These are phyloP conservation scores for Lamellibrachia columna DNA, from an alignment of 2,888 invertebrate genomes.

Conservation along the genomic window DNA sequence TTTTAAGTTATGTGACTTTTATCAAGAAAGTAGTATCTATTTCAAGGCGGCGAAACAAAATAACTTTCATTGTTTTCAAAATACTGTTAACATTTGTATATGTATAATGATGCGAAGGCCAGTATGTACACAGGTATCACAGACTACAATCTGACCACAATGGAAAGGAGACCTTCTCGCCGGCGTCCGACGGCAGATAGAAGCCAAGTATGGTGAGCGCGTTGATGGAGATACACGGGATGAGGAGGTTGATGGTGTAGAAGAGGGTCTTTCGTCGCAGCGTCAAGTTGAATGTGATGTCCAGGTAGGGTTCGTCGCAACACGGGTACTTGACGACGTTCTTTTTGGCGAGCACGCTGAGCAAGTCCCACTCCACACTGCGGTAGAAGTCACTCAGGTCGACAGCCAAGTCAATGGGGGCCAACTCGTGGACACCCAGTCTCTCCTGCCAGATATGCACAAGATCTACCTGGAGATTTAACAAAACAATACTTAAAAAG, in stretches of 20 bases:
- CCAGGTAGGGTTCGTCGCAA: conserved; percentile 63
- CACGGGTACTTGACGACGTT: conserved; percentile 70
- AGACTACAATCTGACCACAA: too few species aligned
- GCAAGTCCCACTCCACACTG: conserved; percentile 65
- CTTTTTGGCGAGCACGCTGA: conserved; percentile 72
- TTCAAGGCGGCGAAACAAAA: too few species aligned
- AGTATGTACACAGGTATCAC: too few species aligned
- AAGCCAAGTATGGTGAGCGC: conserved; percentile 96
- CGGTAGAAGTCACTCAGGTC: conserved; percentile 64
- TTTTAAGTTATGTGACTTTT: too few species aligned
- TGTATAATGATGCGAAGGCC: too few species aligned
- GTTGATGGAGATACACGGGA: conserved; percentile 95
- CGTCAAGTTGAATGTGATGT: conserved; percentile 65
- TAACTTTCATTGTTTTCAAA: too few species aligned
- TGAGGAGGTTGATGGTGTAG: conserved; percentile 95
- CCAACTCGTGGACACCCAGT: conserved; percentile 25
- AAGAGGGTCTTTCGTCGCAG: conserved; percentile 76
- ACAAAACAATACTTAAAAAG: too few species aligned
- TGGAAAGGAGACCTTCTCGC: too few species aligned
- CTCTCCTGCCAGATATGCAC: conserved; percentile 37
- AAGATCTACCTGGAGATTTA: conserved; percentile 40
- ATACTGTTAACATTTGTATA: too few species aligned
- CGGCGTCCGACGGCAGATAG: too few species aligned
- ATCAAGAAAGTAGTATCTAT: too few species aligned
- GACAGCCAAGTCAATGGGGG: conserved; percentile 54